Base-by-base conservation (phyloP, 2,797 vertebrate species). In the Todus mexicanus region DNA sequence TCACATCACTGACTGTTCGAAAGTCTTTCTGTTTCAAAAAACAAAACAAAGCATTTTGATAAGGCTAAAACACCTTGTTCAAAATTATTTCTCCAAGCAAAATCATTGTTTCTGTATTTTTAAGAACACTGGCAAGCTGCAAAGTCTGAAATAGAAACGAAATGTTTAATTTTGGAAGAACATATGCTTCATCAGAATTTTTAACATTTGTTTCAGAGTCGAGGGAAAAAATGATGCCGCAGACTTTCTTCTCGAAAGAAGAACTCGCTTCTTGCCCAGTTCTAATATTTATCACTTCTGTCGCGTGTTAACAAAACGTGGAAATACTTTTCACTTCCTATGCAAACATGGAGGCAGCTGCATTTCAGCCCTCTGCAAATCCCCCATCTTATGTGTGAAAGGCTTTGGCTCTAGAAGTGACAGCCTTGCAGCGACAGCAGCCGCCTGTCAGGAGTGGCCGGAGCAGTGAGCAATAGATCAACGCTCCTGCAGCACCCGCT, bases 121-220 rank as follows among this genome's bases (percentile, higher is more conserved):
- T 85, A 59, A 87, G 91, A 92, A 80, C 64, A 87, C 87, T 40
- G 72, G 54, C 92, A 93, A 91, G 76, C 92, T 92, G 92, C 38
- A 40, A 84, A 92, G 73, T 79, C 92, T 95, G 84, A 92, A 96
- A 96, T 84, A 93, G 93, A 85, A 95, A 93, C 13, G 69, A 87
- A 85, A 89, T 87, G 91, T 93, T 94, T 96, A 94, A 96, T 95
- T 96, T 92, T 92, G 65, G 93, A 91, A 95, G 76, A 95, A 83
- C 93, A 95, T 95, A 95, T 92, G 92, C 69, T 83, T 74, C 89
- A 78, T 92, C 66, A 63, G 92, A 92, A 87, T 87, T 94, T 87
- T 71, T 84, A 92, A 94, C 63, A 59, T 77, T 87, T 15, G 1
- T 71, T 92, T 83, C 5, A 1, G 75, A 87, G 69, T 90, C 6